Conservation (phyloP, 2,113 vertebrate species). For the Nyctereutes procyonoides region DNA sequence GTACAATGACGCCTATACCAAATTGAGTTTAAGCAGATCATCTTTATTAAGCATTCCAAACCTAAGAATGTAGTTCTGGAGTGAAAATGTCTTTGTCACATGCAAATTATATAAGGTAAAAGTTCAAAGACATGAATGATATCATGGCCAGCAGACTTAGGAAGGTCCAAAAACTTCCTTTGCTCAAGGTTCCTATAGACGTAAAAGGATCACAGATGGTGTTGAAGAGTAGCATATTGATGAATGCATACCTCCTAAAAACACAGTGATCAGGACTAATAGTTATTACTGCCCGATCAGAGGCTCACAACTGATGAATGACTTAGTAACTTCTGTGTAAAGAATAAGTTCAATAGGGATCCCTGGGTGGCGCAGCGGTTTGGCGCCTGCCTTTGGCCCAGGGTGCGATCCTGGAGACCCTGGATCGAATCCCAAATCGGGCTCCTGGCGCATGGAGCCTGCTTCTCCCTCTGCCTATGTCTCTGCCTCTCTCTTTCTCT, state of each 20-base stretch:
- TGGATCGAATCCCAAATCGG: too few relatives aligned
- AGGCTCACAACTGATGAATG: background rate
- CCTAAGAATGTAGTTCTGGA: background rate
- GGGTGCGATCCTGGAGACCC: too few relatives aligned
- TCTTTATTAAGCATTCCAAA: background rate
- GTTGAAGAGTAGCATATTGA: background rate
- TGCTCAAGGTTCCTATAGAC: background rate
- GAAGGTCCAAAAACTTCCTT: background rate
- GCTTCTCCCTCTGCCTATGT: too few relatives aligned
- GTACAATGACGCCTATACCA: background rate
- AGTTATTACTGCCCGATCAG: background rate
- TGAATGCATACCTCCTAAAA: background rate
- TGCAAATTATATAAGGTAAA: background rate
- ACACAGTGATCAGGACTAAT: background rate
- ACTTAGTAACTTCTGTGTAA: background rate
- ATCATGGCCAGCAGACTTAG: background rate
- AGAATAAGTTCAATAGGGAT: background rate
- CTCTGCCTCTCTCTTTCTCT: too few relatives aligned
- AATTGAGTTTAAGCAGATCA: background rate
- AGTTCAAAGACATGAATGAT: background rate
- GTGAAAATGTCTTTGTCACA: background rate
- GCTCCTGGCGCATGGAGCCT: too few relatives aligned
- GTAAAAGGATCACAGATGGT: background rate
- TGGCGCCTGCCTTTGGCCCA: too few relatives aligned
- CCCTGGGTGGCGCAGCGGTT: too few relatives aligned